Evolutionary conservation across 2,797 vertebrate genomes (phyloP).

Genomic region (Argentina silus): DNA sequence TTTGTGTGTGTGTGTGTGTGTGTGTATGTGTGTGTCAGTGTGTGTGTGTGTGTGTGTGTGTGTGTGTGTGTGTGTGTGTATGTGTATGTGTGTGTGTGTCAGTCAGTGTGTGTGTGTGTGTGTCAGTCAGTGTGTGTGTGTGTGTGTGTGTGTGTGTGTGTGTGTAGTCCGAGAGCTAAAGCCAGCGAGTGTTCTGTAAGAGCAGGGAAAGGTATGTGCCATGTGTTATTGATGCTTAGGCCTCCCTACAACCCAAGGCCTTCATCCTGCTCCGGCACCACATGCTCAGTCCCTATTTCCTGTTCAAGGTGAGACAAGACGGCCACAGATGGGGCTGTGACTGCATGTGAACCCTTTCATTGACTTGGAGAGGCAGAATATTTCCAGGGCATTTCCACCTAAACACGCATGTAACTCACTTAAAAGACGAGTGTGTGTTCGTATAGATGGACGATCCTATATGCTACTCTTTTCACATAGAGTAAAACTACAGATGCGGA

Average conservation of each 20-base stretch:
- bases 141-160: not conserved
- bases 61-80: too few species aligned
- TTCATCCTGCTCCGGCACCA: conserved; percentile 72
- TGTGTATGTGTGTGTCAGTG: too few species aligned
- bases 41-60: too few species aligned
- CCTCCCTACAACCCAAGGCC: conserved; percentile 64
- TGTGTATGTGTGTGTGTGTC: too few species aligned
- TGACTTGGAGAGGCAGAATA: conserved; percentile 43
- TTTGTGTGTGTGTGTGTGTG: too few species aligned
- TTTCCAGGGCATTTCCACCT: conserved; percentile 25
- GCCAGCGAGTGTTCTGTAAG: conserved; percentile 29
- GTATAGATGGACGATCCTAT: not conserved
- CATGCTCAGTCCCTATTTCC: conserved; percentile 75
- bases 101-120: too few species aligned
- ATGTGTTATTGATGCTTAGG: conserved; percentile 77
- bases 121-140: too few species aligned
- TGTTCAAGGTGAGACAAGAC: conserved; percentile 75
- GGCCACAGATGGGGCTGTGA: conserved; percentile 69
- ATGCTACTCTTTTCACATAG: not conserved
- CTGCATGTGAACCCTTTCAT: conserved; percentile 78
- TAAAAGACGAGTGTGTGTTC: conserved; percentile 9
- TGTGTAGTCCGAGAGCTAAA: not conserved
- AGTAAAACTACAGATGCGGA: not conserved
- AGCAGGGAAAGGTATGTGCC: conserved; percentile 66
- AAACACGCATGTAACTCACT: conserved; percentile 18